Evolutionary conservation across 2,888 invertebrate species (phyloP).

Genomic region (Sesia bembeciformis): DNA sequence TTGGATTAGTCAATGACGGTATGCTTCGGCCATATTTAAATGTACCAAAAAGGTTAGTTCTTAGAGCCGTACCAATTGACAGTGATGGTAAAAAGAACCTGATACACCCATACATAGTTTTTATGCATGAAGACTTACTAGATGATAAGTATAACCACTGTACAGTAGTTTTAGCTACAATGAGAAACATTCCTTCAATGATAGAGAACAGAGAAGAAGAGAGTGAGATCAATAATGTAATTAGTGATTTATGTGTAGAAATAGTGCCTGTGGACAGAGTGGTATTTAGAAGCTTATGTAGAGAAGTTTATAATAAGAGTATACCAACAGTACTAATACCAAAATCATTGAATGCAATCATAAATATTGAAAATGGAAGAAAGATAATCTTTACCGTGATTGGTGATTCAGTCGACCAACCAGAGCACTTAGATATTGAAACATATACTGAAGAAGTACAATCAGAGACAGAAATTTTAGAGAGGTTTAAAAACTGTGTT

Average conservation of each 20-base stretch:
- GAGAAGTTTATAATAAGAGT: slow-evolving; percentile 51
- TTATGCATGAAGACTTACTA: slow-evolving; percentile 57
- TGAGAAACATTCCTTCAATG: slow-evolving; percentile 47
- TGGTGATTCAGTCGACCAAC: slow-evolving; percentile 40
- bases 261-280: slow-evolving; percentile 52
- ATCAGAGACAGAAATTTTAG: slow-evolving; percentile 43
- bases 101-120: slow-evolving; percentile 62
- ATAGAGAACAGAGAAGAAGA: slow-evolving; percentile 32
- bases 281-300: slow-evolving; percentile 49
- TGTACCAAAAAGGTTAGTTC: slow-evolving; percentile 35
- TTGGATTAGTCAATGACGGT: slow-evolving; percentile 48
- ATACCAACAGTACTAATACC: slow-evolving; percentile 70
- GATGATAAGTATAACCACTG: slow-evolving; percentile 37
- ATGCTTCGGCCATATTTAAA: slow-evolving; percentile 46
- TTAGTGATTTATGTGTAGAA: slow-evolving; percentile 59
- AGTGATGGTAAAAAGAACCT: slow-evolving; percentile 60
- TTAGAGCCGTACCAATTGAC: slow-evolving; percentile 56
- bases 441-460: slow-evolving; percentile 49
- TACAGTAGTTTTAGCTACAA: slow-evolving; percentile 45
- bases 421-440: slow-evolving; percentile 66
- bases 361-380: slow-evolving; percentile 71
- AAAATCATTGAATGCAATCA: slow-evolving; percentile 64
- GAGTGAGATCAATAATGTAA: slow-evolving; percentile 24
- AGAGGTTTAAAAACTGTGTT: slow-evolving; percentile 67
- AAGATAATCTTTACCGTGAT: slow-evolving; percentile 69